Percentiles rank a stretch among this genome's conserved stretches.
Conservation (phyloP, 2,797 vertebrate species). For the Arremon brunneinucha region DNA sequence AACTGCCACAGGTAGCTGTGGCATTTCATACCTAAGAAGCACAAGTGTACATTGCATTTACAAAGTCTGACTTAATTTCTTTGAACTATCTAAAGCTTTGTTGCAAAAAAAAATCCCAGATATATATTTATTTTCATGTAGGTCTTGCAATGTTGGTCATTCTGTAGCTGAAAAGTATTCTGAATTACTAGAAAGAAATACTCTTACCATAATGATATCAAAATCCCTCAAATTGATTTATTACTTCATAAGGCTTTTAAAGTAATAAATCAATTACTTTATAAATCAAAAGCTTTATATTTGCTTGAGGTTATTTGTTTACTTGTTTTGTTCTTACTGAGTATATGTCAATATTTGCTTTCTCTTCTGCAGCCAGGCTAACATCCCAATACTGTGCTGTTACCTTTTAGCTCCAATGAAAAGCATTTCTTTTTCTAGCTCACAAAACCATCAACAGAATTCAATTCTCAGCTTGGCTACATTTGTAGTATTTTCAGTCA, state of each 20-base stretch:
- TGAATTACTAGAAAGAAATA: background rate
- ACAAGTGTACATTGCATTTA: background rate
- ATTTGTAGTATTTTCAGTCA: background rate
- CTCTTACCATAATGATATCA: background rate
- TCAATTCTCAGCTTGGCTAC: background rate
- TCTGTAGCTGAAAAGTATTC: background rate
- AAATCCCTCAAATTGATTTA: background rate
- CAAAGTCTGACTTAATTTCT: background rate
- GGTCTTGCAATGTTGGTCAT: background rate
- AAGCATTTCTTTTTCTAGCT: background rate
- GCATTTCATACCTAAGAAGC: slow-evolving; percentile 1
- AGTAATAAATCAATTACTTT: no score
- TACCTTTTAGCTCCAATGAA: background rate
- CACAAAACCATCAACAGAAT: background rate
- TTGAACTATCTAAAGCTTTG: background rate
- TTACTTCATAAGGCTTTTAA: background rate
- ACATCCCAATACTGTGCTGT: background rate
- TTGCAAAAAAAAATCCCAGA: background rate
- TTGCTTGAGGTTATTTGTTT: background rate
- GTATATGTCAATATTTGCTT: background rate
- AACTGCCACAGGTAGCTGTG: background rate
- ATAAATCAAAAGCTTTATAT: no score
- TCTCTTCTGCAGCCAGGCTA: background rate
- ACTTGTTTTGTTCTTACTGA: background rate
- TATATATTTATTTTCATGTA: background rate